A percentile compares a stretch with the other conserved stretches of the same genome.
These are phyloP conservation scores for Mus pahari DNA, from an alignment of 2,113 vertebrate genomes.

Conservation along the genomic window DNA sequence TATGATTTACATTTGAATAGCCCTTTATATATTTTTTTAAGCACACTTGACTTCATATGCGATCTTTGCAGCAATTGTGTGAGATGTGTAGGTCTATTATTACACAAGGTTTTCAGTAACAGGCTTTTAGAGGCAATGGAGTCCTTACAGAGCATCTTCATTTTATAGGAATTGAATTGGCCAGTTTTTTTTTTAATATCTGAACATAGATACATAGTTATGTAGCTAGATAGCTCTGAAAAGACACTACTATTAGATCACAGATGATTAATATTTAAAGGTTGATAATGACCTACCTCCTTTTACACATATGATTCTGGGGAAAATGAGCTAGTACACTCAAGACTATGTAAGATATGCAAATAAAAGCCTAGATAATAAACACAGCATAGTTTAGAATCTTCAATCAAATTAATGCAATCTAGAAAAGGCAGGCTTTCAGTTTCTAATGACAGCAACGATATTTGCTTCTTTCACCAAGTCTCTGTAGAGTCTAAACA, in stretches of 20 bases:
- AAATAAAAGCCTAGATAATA: background rate
- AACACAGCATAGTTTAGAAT: background rate
- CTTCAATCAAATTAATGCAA: background rate
- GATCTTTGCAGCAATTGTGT: background rate
- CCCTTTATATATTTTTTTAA: background rate
- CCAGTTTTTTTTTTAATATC: background rate
- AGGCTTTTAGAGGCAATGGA: background rate
- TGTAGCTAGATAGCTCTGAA: background rate
- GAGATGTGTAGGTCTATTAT: background rate
- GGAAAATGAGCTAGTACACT: background rate
- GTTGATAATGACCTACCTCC: background rate
- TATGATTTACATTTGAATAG: background rate
- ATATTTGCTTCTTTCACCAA: background rate
- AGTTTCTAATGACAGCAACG: slow-evolving; percentile 12
- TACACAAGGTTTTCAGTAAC: background rate
- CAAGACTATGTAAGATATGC: background rate
- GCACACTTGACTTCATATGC: background rate
- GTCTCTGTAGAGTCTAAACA: background rate
- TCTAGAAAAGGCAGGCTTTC: background rate
- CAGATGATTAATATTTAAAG: background rate
- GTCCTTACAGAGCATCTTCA: background rate
- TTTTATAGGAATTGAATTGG: background rate
- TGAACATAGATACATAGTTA: background rate
- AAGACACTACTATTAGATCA: background rate
- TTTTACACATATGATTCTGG: background rate